Conservation (phyloP, 1,140 invertebrate genomes). For the Nomia melanderi region DNA sequence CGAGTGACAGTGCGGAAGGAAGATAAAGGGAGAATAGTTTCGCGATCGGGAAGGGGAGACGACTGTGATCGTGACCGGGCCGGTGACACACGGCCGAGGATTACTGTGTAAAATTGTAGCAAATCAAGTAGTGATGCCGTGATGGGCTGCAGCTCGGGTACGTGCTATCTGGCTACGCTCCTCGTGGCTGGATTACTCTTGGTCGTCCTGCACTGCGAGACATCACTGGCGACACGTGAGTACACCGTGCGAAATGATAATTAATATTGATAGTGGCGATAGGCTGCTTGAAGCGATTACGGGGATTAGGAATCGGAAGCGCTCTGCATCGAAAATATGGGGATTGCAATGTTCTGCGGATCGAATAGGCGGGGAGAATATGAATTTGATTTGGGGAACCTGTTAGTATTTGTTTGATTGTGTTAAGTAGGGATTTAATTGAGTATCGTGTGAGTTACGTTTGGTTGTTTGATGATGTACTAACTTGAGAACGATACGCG, state of each 20-base stretch:
- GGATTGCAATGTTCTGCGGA: too few species aligned
- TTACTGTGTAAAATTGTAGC: constrained; percentile 58
- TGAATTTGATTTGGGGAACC: too few species aligned
- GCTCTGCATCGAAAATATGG: too few species aligned
- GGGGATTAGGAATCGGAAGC: background rate
- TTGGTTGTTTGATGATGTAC: too few species aligned
- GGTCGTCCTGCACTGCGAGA: constrained; percentile 68
- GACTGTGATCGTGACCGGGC: constrained; percentile 40
- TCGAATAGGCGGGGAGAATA: background rate
- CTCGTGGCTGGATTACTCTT: constrained; percentile 74
- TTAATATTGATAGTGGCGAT: background rate
- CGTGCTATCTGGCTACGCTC: constrained; percentile 75
- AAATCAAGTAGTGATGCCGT: constrained; percentile 78
- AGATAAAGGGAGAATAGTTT: too few species aligned
- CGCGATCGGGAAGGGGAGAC: constrained; percentile 39
- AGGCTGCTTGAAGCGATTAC: background rate
- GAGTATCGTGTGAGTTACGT: too few species aligned
- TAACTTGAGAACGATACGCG: too few species aligned
- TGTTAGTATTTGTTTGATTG: too few species aligned
- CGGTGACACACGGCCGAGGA: constrained; percentile 49
- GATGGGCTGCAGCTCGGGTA: constrained; percentile 78
- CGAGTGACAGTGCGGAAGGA: constrained; percentile 59
- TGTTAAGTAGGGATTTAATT: too few species aligned
- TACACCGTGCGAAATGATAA: constrained; percentile 28
- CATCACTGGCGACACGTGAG: constrained; percentile 74